Conservation (phyloP, 1,140 invertebrate species). For the Brachionus rotundiformis region DNA sequence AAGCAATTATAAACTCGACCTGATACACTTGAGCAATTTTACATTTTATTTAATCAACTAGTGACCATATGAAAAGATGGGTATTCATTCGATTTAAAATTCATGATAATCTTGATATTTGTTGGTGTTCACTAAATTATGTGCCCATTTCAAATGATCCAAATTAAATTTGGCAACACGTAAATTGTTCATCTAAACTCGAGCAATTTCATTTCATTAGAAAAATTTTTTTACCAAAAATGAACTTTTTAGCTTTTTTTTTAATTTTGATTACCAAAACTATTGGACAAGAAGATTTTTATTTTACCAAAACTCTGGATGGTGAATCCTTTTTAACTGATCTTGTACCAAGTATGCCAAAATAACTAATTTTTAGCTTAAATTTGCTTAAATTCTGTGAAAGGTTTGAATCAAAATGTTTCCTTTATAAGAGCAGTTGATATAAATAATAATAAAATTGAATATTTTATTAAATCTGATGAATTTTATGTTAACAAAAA, state of each 20-base stretch:
- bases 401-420: conserved; percentile 20
- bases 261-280: neutral
- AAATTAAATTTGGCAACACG: neutral
- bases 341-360: conserved; percentile 9
- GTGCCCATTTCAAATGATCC: conserved; percentile 10
- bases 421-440: conserved; percentile 26
- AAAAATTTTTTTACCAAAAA: neutral
- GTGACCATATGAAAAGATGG: neutral
- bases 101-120: neutral
- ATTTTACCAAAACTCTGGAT: conserved; percentile 32
- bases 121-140: too few relatives aligned
- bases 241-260: neutral
- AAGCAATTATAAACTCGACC: neutral
- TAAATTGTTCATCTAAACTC: neutral
- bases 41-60: neutral
- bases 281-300: neutral
- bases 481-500: conserved; percentile 10
- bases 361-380: neutral
- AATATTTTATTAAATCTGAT: neutral
- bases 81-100: neutral
- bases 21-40: conserved; percentile 15
- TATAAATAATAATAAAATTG: neutral
- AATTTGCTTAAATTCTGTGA: neutral
- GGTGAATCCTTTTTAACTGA: neutral
- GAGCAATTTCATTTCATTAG: neutral